phyloP scores from a whole-genome alignment of 1,140 invertebrate species.

The Oppia nitens region DNA sequence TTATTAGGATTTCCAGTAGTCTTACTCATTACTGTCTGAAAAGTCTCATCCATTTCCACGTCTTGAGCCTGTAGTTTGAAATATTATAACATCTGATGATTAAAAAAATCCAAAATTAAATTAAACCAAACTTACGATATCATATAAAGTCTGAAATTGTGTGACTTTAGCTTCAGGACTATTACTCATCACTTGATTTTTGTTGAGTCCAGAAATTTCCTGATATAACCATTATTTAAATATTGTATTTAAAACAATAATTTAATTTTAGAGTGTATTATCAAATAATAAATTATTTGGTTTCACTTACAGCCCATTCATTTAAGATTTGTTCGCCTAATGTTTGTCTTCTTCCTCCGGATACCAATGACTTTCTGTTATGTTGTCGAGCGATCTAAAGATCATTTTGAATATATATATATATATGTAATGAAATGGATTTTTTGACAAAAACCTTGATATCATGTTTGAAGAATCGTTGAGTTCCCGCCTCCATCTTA shows the following conservation, averaged over 20 bases:
- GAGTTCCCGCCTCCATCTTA: conserved; percentile 41
- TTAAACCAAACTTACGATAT: conserved; percentile 18
- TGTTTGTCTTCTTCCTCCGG: conserved; percentile 16
- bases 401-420: not conserved
- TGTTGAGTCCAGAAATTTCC: conserved; percentile 20
- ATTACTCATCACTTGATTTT: conserved; percentile 17
- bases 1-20: not conserved
- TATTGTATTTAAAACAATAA: not conserved
- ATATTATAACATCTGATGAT: not conserved
- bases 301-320: conserved; percentile 20
- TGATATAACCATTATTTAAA: not conserved
- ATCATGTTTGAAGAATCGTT: conserved; percentile 61
- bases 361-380: conserved; percentile 28
- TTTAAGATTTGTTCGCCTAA: conserved; percentile 20
- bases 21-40: not conserved
- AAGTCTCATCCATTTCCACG: conserved; percentile 2
- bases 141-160: conserved; percentile 21
- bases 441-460: conserved; percentile 32
- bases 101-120: not conserved
- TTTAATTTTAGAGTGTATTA: not conserved
- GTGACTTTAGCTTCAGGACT: conserved; percentile 21
- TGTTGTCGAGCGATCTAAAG: conserved; percentile 39
- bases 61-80: not conserved
- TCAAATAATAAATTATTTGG: not conserved
- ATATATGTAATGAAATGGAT: not conserved